Conservation (phyloP, 2,113 vertebrate genomes). For the Eptatretus burgeri region DNA sequence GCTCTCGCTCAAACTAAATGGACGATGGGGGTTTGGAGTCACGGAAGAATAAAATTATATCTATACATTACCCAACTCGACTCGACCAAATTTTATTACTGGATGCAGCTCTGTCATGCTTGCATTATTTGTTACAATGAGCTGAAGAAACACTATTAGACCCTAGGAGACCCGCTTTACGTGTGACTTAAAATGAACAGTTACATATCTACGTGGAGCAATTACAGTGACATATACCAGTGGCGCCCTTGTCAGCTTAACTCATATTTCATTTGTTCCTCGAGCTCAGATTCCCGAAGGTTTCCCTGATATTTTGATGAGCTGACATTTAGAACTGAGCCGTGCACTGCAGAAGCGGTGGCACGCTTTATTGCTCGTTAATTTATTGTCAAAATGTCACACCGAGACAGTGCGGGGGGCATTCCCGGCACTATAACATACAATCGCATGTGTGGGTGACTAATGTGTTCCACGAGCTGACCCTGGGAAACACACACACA, state of each 20-base stretch:
- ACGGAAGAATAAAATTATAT: constrained; percentile 1
- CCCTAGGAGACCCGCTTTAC: constrained; percentile 3
- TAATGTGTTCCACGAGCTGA: no score
- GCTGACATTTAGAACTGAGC: neutral
- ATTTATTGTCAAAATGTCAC: constrained; percentile 5
- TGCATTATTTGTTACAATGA: constrained; percentile 4
- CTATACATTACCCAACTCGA: constrained; percentile 3
- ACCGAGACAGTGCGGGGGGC: neutral
- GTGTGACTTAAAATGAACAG: constrained; percentile 1
- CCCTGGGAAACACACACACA: no score
- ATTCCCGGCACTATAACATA: no score
- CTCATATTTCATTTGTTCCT: constrained; percentile 4
- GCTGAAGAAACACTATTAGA: neutral
- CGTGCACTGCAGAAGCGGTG: neutral
- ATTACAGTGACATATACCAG: constrained; percentile 4
- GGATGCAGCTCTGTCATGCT: neutral
- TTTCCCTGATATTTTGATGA: constrained; percentile 4
- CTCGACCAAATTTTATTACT: constrained; percentile 1
- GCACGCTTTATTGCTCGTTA: constrained; percentile 3
- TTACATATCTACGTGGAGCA: constrained; percentile 5
- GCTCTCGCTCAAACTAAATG: constrained; percentile 6
- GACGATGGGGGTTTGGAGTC: neutral
- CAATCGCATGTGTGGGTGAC: no score
- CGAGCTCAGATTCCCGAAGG: neutral
- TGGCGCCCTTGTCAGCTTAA: constrained; percentile 6